Conservation (phyloP, 2,888 invertebrate species). For the Endotricha flammealis region DNA sequence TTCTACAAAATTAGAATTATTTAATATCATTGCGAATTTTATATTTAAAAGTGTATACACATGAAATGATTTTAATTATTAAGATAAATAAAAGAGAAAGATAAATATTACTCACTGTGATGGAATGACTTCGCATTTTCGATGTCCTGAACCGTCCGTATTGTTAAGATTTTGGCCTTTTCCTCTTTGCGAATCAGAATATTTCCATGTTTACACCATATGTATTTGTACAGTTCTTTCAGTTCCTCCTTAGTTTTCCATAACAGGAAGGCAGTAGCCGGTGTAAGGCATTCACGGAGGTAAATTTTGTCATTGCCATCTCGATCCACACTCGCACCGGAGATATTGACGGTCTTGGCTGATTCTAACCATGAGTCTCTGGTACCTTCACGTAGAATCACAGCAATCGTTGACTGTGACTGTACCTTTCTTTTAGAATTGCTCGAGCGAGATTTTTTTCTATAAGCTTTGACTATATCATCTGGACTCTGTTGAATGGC, state of each 20-base stretch:
- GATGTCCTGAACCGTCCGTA: conserved; percentile 2
- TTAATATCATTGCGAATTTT: too few relatives aligned
- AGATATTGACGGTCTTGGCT: conserved; percentile 3
- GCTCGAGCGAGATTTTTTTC: not conserved
- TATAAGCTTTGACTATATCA: conserved; percentile 3
- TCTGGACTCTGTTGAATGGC: conserved; percentile 2
- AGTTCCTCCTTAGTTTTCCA: conserved; percentile 10
- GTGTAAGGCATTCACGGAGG: conserved; percentile 11
- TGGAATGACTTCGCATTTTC: conserved; percentile 4
- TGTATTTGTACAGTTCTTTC: conserved; percentile 1
- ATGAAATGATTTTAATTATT: too few relatives aligned
- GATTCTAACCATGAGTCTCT: conserved; percentile 8
- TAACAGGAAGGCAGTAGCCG: conserved; percentile 11
- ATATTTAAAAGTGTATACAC: not conserved
- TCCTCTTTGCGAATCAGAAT: not conserved
- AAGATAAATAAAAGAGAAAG: not conserved
- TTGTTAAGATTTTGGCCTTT: not conserved
- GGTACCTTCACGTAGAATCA: not conserved
- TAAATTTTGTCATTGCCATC: conserved; percentile 5
- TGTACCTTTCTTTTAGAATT: not conserved
- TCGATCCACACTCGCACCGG: not conserved
- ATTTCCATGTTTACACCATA: not conserved
- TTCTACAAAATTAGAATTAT: too few relatives aligned
- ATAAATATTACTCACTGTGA: not conserved
- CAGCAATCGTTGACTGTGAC: not conserved